Conservation (phyloP, 2,797 vertebrate genomes). For the Thripadectes ignobilis region DNA sequence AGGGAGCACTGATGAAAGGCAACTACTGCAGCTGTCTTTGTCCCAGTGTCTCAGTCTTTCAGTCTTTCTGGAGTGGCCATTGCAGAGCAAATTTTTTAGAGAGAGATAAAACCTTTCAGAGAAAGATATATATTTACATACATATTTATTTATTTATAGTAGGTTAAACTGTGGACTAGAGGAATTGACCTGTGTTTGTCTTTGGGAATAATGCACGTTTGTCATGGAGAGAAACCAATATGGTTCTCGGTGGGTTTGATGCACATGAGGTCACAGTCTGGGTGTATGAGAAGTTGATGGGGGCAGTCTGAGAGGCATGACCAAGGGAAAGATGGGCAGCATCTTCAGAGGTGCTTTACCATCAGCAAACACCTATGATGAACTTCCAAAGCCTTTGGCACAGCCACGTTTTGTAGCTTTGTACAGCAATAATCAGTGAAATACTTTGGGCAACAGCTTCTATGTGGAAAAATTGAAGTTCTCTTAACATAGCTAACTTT, state of each 20-base stretch:
- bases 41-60: not conserved
- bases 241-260: not conserved
- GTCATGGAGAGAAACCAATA: not conserved
- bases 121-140: too few relatives aligned
- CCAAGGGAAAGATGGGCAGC: not conserved
- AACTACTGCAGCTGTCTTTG: not conserved
- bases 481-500: not conserved
- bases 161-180: not conserved
- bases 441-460: not conserved
- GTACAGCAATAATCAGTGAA: not conserved
- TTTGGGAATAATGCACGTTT: not conserved
- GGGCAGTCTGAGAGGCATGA: not conserved
- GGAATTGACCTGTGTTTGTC: not conserved
- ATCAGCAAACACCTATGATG: not conserved
- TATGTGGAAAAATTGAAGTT: not conserved
- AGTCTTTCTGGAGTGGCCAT: not conserved
- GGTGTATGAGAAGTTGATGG: not conserved
- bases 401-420: not conserved
- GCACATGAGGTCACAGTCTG: fast-evolving
- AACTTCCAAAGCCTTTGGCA: not conserved
- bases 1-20: not conserved
- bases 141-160: not conserved
- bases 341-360: not conserved
- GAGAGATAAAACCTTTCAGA: not conserved
- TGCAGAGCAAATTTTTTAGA: not conserved